Evolutionary conservation across 2,797 vertebrate genomes (phyloP).

Genomic region (Schizopygopsis pylzovi): DNA sequence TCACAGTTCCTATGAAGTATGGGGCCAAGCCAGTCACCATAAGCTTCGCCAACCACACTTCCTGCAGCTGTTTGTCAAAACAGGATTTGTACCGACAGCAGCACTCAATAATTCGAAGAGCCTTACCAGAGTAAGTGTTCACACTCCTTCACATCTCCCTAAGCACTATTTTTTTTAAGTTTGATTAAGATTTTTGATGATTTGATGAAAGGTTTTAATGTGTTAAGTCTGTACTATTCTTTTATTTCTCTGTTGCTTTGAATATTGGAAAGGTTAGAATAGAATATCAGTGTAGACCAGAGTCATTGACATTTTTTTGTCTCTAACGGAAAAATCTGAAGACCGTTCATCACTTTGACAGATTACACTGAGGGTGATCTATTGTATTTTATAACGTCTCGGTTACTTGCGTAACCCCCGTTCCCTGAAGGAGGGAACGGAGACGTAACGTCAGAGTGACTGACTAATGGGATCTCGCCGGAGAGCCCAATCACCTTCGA

Average conservation of each 20-base stretch:
- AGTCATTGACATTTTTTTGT: no score
- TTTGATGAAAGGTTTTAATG: neutral
- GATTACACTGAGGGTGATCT: no score
- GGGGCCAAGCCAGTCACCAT: constrained; percentile 92
- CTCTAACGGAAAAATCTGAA: no score
- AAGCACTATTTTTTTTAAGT: neutral
- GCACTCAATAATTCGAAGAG: constrained; percentile 94
- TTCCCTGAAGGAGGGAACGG: no score
- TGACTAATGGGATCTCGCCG: no score
- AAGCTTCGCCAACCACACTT: constrained; percentile 97
- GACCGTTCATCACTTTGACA: no score
- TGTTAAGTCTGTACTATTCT: neutral
- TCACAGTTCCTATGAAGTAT: constrained; percentile 91
- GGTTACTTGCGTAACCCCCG: no score
- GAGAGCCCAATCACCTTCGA: no score
- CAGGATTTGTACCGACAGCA: constrained; percentile 93
- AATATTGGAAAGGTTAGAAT: neutral
- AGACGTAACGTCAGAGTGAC: no score
- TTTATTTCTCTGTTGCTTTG: neutral
- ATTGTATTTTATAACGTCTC: no score
- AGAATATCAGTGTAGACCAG: neutral
- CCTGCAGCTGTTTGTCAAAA: constrained; percentile 95
- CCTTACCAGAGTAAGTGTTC: constrained; percentile 89
- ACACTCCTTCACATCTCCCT: neutral
- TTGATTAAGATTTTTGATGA: neutral